Percentiles rank a stretch among this genome's conserved stretches.
Evolutionary conservation across 2,888 invertebrate species (phyloP).

Genomic region (Ormyrus pomaceus): DNA sequence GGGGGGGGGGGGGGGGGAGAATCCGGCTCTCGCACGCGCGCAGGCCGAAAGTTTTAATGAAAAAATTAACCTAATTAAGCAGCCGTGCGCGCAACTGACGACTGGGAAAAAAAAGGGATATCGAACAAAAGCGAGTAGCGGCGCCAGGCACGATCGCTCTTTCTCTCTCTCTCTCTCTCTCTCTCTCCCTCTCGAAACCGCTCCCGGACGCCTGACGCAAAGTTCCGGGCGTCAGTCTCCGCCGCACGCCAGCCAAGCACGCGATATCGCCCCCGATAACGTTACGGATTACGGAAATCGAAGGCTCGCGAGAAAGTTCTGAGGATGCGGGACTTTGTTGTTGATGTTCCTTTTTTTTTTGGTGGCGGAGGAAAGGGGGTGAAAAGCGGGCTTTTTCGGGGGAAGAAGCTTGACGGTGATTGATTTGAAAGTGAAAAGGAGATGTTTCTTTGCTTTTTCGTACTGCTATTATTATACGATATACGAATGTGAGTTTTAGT

Average conservation of each 20-base stretch:
- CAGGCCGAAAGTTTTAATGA: conserved; percentile 44
- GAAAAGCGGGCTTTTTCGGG: no score
- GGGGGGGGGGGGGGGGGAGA: no score
- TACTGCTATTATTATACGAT: no score
- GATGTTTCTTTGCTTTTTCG: no score
- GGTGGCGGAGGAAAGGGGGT: neutral
- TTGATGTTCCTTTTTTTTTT: neutral
- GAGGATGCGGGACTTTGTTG: neutral
- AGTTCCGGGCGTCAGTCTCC: conserved; percentile 1
- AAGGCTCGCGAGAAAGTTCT: conserved; percentile 3
- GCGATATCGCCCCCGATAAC: conserved; percentile 2
- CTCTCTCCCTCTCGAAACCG: no score
- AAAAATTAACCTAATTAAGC: conserved; percentile 54
- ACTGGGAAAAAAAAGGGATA: neutral
- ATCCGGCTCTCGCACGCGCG: neutral
- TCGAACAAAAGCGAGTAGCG: neutral
- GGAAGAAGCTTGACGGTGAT: conserved; percentile 22
- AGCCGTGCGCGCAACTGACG: neutral
- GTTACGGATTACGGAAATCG: conserved; percentile 20
- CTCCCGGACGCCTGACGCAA: neutral
- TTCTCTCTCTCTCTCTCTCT: no score
- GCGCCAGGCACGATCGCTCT: neutral
- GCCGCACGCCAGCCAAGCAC: neutral
- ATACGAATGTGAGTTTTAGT: no score
- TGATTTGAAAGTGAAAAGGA: conserved; percentile 11